Base-by-base conservation (phyloP, 2,797 vertebrate genomes). In the Siniperca obscura region DNA sequence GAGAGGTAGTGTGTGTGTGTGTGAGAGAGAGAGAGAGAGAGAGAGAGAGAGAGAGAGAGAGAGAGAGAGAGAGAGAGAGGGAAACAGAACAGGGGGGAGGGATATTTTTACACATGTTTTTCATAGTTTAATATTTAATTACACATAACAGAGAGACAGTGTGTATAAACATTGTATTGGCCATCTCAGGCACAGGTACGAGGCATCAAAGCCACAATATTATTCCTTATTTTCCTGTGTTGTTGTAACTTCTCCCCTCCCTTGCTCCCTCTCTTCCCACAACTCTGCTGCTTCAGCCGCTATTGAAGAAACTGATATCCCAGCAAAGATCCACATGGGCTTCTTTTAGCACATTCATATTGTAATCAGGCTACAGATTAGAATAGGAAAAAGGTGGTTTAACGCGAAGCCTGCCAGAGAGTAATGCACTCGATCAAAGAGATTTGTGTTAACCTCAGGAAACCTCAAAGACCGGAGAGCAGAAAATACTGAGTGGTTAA, bases 321-420 rank as follows among this genome's bases (percentile, higher is more conserved):
- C 68, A 42, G 69, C 77, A 40, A 52, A 84, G 70, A 86, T 76
- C 76, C 71, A 71, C 52, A 40, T 2, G 5, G n/a, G 69, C 73
- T 89, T 87, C 76, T 87, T 87, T 84, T 81, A 86, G 78, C 59
- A 78, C 66, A 90, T 86, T 89, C 82, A 85, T 85, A 89, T 90
- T 91, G 82, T 92, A 93, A 94, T 89, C 78, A 94, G 81, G 81
- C 69, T 66, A 7, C 82, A 81, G 74, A 91, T 90, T 90, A 85
- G 81, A 90, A 88, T 67, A 80, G 53, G n/a, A 69, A 83, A 79
- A 76, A 7, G 25, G 50, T 75, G 74, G 46, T 83, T 90, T 84
- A 74, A 81, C 76, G 38, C 13, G 4, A 74, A 83, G 77, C 59
- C 57, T 79, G 79, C 34, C 30, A 2, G 69, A 76, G 81, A 84